Conservation (phyloP, 2,888 invertebrate species). For the Watsonalla cultraria region DNA sequence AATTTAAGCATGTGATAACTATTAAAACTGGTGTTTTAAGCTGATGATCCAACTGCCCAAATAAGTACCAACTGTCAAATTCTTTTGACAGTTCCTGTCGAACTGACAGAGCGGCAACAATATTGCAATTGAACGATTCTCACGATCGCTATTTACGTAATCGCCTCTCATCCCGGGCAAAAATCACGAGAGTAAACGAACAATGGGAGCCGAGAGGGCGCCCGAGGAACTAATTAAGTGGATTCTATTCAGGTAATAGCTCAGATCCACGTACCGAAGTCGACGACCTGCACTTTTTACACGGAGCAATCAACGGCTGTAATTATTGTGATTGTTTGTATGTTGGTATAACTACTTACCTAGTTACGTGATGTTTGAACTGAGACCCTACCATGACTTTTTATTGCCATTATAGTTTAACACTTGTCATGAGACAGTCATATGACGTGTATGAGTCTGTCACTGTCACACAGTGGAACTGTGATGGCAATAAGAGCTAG, state of each 20-base stretch:
- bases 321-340: not conserved
- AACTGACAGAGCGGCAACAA: not conserved
- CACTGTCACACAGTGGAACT: no score
- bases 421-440: no score
- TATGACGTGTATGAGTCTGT: no score
- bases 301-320: not conserved
- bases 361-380: not conserved
- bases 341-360: not conserved
- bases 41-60: no score
- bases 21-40: no score
- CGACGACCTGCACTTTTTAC: not conserved
- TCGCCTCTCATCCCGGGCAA: slow-evolving; percentile 20
- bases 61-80: no score
- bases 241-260: slow-evolving; percentile 44
- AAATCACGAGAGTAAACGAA: slow-evolving; percentile 42
- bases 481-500: no score
- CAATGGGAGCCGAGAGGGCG: slow-evolving; percentile 45
- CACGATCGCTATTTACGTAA: slow-evolving; percentile 4
- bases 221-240: slow-evolving; percentile 52
- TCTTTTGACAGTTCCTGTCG: no score
- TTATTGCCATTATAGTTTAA: no score
- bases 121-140: slow-evolving; percentile 6
- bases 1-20: no score
- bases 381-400: no score
- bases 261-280: slow-evolving; percentile 17